Conservation (phyloP, 2,797 vertebrate species). For the Euphonia xanthogaster region DNA sequence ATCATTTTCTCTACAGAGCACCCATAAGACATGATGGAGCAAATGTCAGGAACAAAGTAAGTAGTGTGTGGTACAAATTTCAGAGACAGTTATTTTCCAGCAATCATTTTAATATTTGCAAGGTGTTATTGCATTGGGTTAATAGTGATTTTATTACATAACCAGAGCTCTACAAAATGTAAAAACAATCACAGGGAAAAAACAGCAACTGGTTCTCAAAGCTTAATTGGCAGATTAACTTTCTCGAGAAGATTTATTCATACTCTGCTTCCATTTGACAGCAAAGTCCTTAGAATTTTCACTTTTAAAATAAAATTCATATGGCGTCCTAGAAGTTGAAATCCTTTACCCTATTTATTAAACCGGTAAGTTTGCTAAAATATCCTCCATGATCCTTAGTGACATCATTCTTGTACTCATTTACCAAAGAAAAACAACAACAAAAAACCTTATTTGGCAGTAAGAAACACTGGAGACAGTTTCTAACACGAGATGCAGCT, state of each 20-base stretch:
- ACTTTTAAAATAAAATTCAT: not conserved
- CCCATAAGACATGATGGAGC: not conserved
- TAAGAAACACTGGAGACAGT: not conserved
- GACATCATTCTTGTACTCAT: not conserved
- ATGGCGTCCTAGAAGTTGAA: not conserved
- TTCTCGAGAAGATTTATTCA: not conserved
- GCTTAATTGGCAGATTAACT: not conserved
- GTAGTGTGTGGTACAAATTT: not conserved
- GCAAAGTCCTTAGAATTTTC: not conserved
- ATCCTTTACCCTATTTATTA: not conserved
- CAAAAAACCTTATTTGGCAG: not conserved
- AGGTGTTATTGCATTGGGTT: not conserved
- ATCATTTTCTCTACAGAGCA: not conserved
- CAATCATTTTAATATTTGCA: conserved; percentile 4
- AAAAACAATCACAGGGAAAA: not conserved
- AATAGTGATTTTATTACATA: not conserved
- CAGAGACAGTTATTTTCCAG: conserved; percentile 1
- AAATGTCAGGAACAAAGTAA: conserved; percentile 25
- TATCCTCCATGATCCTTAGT: not conserved
- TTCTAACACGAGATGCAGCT: not conserved
- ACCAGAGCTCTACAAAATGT: not conserved
- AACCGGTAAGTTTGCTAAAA: not conserved
- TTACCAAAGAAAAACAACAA: not conserved
- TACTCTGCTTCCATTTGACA: not conserved
- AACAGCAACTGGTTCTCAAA: not conserved